Conservation (phyloP, 2,888 invertebrate species). For the Ctena decussata region DNA sequence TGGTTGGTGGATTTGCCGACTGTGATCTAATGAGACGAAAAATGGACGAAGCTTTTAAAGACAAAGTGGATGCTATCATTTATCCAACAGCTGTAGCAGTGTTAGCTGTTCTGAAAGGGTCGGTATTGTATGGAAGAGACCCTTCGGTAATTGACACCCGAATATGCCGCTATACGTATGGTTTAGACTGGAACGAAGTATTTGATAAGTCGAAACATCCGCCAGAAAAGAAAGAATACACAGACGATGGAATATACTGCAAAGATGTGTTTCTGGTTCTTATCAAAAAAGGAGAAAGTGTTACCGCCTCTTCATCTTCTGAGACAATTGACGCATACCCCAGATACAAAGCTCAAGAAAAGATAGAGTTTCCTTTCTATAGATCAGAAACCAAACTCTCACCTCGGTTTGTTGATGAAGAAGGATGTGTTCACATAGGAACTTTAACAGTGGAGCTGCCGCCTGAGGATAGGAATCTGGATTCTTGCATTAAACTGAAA, state of each 20-base stretch:
- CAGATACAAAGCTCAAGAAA: slow-evolving; percentile 22
- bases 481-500: slow-evolving; percentile 18
- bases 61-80: slow-evolving; percentile 22
- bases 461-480: background rate
- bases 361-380: slow-evolving; percentile 54
- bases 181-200: slow-evolving; percentile 53
- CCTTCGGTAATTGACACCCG: slow-evolving; percentile 24
- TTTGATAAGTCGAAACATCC: slow-evolving; percentile 35
- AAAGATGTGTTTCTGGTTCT: slow-evolving; percentile 44
- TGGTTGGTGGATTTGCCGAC: slow-evolving; percentile 52
- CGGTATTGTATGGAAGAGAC: slow-evolving; percentile 50
- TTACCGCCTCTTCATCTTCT: background rate
- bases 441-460: slow-evolving; percentile 18
- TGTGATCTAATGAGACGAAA: slow-evolving; percentile 30
- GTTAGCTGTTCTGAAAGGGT: slow-evolving; percentile 44
- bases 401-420: slow-evolving; percentile 40
- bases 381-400: slow-evolving; percentile 11
- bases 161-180: slow-evolving; percentile 38
- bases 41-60: slow-evolving; percentile 22
- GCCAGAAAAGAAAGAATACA: slow-evolving; percentile 18
- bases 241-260: slow-evolving; percentile 44
- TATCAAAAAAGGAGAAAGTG: slow-evolving; percentile 20
- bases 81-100: slow-evolving; percentile 41
- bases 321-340: slow-evolving; percentile 30
- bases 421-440: slow-evolving; percentile 38